Conservation (phyloP, 2,888 invertebrate species). For the Mythimna pallens region DNA sequence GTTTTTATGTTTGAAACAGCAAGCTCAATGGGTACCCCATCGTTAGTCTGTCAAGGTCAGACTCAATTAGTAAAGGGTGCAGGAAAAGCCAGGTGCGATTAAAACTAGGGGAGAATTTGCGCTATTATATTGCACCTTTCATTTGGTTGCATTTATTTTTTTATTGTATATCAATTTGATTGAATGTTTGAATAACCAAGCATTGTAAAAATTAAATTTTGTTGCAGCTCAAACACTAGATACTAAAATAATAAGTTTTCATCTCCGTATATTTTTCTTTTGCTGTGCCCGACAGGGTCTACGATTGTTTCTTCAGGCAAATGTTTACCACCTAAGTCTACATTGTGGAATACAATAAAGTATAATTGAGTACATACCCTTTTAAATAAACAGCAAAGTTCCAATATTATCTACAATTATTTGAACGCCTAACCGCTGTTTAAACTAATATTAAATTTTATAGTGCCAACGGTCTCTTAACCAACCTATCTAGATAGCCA, state of each 20-base stretch:
- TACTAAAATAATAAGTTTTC: too few relatives aligned
- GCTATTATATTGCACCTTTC: background rate
- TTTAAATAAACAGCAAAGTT: background rate
- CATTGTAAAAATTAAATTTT: background rate
- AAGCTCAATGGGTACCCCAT: constrained; percentile 12
- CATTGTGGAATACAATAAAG: too few relatives aligned
- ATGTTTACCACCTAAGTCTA: too few relatives aligned
- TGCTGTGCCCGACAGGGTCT: too few relatives aligned
- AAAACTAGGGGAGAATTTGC: constrained; percentile 6
- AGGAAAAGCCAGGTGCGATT: constrained; percentile 38
- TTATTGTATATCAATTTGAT: background rate
- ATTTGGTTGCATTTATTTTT: constrained; percentile 1
- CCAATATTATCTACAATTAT: too few relatives aligned
- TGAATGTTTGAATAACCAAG: background rate
- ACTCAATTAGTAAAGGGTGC: constrained; percentile 8
- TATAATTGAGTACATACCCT: too few relatives aligned
- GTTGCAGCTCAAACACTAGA: background rate
- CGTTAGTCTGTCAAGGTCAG: constrained; percentile 27
- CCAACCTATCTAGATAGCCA: constrained; percentile 44
- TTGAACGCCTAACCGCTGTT: background rate
- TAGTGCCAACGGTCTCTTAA: constrained; percentile 32
- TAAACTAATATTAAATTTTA: constrained; percentile 29
- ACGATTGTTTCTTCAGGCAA: too few relatives aligned
- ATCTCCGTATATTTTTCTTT: too few relatives aligned
- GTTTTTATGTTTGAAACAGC: constrained; percentile 17